Conservation (phyloP, 2,888 invertebrate species). For the Cyrtodaria siliqua region DNA sequence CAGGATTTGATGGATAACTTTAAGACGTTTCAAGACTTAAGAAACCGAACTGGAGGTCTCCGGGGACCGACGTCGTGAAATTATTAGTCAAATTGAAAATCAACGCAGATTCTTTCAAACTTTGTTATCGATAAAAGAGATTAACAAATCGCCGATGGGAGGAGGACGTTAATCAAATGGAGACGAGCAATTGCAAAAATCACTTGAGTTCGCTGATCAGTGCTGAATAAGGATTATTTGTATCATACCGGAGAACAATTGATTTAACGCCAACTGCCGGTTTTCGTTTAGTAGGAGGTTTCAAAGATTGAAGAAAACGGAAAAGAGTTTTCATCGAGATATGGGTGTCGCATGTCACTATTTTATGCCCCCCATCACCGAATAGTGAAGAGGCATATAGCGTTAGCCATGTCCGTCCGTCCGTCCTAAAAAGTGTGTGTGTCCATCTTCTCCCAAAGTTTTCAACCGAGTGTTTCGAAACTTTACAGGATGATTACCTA, state of each 20-base stretch:
- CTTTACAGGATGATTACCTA: too few relatives aligned
- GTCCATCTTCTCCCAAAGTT: too few relatives aligned
- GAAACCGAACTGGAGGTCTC: conserved; percentile 52
- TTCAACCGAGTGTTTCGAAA: too few relatives aligned
- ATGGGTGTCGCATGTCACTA: too few relatives aligned
- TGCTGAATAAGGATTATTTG: conserved; percentile 13
- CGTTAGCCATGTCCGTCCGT: too few relatives aligned
- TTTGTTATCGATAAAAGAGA: conserved; percentile 51
- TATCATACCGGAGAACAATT: conserved; percentile 16
- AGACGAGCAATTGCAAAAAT: conserved; percentile 50
- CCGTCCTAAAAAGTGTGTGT: too few relatives aligned
- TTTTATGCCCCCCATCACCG: too few relatives aligned
- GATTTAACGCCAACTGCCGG: conserved; percentile 3
- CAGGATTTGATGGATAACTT: conserved; percentile 57
- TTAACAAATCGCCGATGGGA: conserved; percentile 46
- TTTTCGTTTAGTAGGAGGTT: too few relatives aligned
- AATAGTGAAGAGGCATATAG: too few relatives aligned
- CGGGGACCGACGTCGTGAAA: conserved; percentile 39
- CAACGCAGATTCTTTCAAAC: conserved; percentile 39
- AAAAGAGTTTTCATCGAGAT: too few relatives aligned
- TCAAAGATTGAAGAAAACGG: too few relatives aligned
- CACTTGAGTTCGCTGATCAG: conserved; percentile 27
- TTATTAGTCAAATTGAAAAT: conserved; percentile 65
- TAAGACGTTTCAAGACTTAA: conserved; percentile 52
- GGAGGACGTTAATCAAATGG: conserved; percentile 45